These are phyloP conservation scores for Eurystomus glaucurus DNA, from an alignment of 2,797 vertebrate genomes.

Conservation along the genomic window DNA sequence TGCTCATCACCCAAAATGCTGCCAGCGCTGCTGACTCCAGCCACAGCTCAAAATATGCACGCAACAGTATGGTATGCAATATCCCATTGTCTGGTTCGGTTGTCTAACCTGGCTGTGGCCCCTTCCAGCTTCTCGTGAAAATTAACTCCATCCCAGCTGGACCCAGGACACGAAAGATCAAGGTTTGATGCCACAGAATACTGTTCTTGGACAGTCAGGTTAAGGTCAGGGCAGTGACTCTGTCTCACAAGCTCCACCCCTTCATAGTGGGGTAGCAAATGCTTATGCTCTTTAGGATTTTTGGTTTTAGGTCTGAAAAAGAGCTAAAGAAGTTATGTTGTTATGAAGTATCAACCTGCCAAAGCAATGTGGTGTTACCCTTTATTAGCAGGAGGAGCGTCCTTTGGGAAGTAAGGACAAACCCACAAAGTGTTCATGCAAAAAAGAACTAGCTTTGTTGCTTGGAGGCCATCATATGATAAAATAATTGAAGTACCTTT, in stretches of 20 bases:
- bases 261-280: neutral
- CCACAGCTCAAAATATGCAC: too few relatives aligned
- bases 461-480: neutral
- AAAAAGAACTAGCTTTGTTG: neutral
- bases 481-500: neutral
- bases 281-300: neutral
- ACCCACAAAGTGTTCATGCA: neutral
- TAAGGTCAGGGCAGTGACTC: neutral
- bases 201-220: neutral
- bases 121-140: neutral
- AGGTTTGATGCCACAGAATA: neutral
- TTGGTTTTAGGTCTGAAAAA: neutral
- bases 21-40: too few relatives aligned
- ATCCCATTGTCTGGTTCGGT: neutral
- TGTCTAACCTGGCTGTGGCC: neutral
- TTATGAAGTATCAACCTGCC: neutral
- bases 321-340: neutral
- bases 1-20: neutral
- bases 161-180: neutral
- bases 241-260: neutral
- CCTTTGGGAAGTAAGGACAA: neutral
- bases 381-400: neutral
- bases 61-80: neutral
- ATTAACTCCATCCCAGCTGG: neutral
- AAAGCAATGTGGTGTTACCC: neutral